phyloP scores from a whole-genome alignment of 2,113 vertebrate species.

The Megalops atlanticus region DNA sequence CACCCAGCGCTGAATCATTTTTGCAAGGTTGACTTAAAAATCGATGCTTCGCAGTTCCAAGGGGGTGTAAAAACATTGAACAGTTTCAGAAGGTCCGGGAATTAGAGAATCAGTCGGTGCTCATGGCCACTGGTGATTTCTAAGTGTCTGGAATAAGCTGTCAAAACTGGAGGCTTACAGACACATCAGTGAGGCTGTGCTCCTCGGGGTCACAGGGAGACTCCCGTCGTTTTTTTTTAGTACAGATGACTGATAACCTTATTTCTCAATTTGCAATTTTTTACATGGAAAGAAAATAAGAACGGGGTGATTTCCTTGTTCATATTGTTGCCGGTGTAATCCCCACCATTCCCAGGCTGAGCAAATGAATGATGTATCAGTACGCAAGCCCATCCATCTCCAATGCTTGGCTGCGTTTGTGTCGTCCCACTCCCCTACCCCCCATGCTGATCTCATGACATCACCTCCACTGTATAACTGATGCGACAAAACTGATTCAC shows the following conservation, averaged over 20 bases:
- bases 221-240: not conserved
- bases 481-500: conserved; percentile 33
- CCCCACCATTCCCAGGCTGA: conserved; percentile 13
- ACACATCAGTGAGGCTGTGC: conserved; percentile 11
- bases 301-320: conserved; percentile 23
- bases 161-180: conserved; percentile 15
- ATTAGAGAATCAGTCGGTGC: not conserved
- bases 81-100: not conserved
- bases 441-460: conserved; percentile 31
- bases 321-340: conserved; percentile 30
- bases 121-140: not conserved
- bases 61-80: not conserved
- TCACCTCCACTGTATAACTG: conserved; percentile 18
- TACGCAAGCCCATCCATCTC: conserved; percentile 37
- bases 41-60: not conserved
- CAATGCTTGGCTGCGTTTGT: conserved; percentile 31
- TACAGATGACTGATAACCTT: not conserved
- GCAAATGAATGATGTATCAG: conserved; percentile 42
- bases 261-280: not conserved
- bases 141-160: conserved; percentile 37
- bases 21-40: not conserved
- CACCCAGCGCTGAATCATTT: not conserved
- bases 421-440: not conserved
- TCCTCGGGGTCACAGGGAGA: not conserved
- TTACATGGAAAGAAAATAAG: conserved; percentile 17